phyloP scores from a whole-genome alignment of 1,140 invertebrate species.

The Drosophila pachea region DNA sequence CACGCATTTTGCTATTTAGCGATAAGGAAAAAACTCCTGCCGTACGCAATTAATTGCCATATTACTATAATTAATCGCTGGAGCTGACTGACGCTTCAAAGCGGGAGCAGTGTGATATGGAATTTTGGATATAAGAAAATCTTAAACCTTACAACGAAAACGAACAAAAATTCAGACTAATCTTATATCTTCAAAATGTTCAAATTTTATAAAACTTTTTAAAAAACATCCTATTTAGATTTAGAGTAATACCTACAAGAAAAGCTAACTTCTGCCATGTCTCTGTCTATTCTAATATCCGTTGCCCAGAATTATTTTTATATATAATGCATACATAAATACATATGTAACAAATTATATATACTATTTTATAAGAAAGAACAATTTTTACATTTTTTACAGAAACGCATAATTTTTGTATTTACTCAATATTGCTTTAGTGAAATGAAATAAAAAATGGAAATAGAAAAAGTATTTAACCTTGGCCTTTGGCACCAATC shows the following conservation, averaged over 20 bases:
- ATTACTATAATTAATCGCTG: not conserved
- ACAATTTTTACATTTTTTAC: slow-evolving; percentile 6
- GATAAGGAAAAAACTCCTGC: slow-evolving; percentile 78
- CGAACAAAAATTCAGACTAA: slow-evolving; percentile 5
- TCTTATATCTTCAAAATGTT: slow-evolving; percentile 1
- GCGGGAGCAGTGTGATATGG: slow-evolving; percentile 34
- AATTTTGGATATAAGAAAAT: not conserved
- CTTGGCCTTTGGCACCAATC: slow-evolving; percentile 12
- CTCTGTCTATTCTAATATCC: slow-evolving; percentile 4
- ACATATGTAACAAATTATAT: slow-evolving; percentile 8
- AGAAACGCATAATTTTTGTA: slow-evolving; percentile 7
- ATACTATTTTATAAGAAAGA: slow-evolving; percentile 3
- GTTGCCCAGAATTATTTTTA: slow-evolving; percentile 14
- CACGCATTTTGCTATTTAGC: slow-evolving; percentile 87
- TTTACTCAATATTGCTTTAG: slow-evolving; percentile 12
- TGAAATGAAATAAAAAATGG: not conserved
- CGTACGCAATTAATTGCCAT: slow-evolving; percentile 52
- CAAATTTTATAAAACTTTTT: not conserved
- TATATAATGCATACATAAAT: not conserved
- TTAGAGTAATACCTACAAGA: slow-evolving; percentile 7
- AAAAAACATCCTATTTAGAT: not conserved
- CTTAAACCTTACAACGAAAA: not conserved
- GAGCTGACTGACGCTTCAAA: slow-evolving; percentile 32
- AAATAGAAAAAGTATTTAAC: slow-evolving; percentile 19
- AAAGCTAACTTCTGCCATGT: slow-evolving; percentile 39